Percentiles rank a stretch among this genome's conserved stretches.
These are phyloP conservation scores for Holothuria scabra DNA, from an alignment of 53 echinoderm and acorn worm species.

Conservation along the genomic window DNA sequence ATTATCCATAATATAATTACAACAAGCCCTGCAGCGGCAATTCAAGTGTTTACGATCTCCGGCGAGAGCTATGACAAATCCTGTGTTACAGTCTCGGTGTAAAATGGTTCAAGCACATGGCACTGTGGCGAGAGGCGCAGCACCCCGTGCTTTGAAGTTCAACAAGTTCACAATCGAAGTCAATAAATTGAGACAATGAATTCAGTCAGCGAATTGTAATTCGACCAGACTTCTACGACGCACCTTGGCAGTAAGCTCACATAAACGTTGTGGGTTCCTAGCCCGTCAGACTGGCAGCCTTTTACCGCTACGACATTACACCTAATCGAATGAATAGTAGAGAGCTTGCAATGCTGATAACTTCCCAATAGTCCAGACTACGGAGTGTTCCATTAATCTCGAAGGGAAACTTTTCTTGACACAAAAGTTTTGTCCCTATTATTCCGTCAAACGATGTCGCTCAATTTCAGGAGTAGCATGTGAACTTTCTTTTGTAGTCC, in stretches of 20 bases:
- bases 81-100: neutral
- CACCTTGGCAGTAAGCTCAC: neutral
- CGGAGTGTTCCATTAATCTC: conserved; percentile 19
- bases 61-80: conserved; percentile 5
- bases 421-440: neutral
- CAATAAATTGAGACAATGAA: conserved; percentile 32
- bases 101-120: conserved; percentile 13
- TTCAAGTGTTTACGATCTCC: neutral
- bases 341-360: neutral
- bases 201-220: conserved; percentile 34
- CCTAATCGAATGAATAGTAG: neutral
- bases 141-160: conserved; percentile 10
- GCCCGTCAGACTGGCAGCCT: conserved; percentile 1
- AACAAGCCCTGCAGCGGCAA: no score
- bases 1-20: no score
- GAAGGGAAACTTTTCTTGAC: neutral
- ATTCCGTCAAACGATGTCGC: no score
- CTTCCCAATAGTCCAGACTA: conserved; percentile 26
- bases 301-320: neutral
- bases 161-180: conserved; percentile 6
- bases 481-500: no score
- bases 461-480: no score
- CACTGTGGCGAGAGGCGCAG: conserved; percentile 8
- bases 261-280: conserved; percentile 34
- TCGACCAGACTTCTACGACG: conserved; percentile 37